These are phyloP conservation scores for Polypterus senegalus DNA, from an alignment of 2,113 vertebrate species.

Conservation along the genomic window DNA sequence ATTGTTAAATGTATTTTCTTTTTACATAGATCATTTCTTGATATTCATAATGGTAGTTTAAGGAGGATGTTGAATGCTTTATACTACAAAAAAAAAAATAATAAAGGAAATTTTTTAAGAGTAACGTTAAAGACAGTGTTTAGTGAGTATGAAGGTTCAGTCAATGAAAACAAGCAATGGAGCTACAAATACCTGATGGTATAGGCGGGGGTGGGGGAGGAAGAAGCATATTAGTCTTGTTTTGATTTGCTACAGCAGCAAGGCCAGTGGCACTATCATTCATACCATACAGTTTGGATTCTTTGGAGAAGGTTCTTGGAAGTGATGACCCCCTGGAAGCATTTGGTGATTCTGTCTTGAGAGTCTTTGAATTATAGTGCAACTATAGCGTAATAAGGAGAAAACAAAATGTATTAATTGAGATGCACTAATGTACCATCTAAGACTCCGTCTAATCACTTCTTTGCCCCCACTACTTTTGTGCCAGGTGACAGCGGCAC, in stretches of 20 bases:
- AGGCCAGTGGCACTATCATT: conserved; percentile 66
- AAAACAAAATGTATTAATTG: background rate
- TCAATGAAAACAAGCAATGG: conserved; percentile 23
- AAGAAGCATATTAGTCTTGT: conserved; percentile 87
- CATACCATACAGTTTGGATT: conserved; percentile 98
- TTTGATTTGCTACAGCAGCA: conserved; percentile 64
- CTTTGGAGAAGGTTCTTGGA: conserved; percentile 91
- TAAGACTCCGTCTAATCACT: background rate
- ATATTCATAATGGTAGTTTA: no score
- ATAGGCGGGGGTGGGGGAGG: conserved; percentile 88
- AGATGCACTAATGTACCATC: no score
- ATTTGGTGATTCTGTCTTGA: conserved; percentile 89
- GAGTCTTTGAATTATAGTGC: conserved; percentile 95
- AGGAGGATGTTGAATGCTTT: no score
- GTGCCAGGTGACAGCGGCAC: no score
- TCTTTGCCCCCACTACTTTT: background rate
- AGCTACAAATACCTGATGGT: conserved; percentile 75
- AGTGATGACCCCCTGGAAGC: conserved; percentile 91
- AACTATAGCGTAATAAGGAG: conserved; percentile 47
- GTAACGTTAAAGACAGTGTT: conserved; percentile 2
- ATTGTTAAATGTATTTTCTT: no score
- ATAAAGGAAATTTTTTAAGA: no score
- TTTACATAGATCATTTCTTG: no score
- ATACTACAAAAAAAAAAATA: no score
- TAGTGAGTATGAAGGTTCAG: conserved; percentile 33